These are phyloP conservation scores for Saccostrea cuccullata DNA, from an alignment of 1,140 invertebrate genomes.

Conservation along the genomic window DNA sequence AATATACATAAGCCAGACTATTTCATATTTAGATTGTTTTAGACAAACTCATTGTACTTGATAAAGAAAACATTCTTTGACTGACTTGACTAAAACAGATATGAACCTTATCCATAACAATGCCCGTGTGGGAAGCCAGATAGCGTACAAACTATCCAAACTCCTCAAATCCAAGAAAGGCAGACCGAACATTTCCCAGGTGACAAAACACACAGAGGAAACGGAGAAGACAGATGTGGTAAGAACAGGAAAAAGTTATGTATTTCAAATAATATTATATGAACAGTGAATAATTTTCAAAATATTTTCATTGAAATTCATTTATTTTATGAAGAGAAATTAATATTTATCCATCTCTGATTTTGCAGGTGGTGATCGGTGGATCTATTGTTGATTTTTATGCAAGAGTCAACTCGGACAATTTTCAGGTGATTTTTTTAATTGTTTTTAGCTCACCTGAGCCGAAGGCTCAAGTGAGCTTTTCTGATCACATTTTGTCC, in stretches of 20 bases:
- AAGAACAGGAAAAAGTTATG: neutral
- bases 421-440: constrained; percentile 58
- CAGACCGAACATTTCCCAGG: neutral
- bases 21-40: neutral
- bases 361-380: constrained; percentile 88
- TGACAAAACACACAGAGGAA: neutral
- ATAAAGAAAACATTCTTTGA: neutral
- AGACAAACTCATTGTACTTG: neutral
- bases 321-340: neutral
- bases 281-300: neutral
- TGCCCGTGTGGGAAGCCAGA: constrained; percentile 89
- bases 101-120: constrained; percentile 95
- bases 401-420: constrained; percentile 82
- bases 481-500: no score
- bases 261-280: neutral
- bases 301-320: no score
- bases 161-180: constrained; percentile 29
- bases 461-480: no score
- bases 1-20: no score
- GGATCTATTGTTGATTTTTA: constrained; percentile 89
- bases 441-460: no score
- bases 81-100: constrained; percentile 81
- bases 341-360: neutral
- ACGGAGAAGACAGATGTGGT: constrained; percentile 2
- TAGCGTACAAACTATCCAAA: constrained; percentile 84